Base-by-base conservation (phyloP, 2,797 vertebrate genomes). In the Parotocinclus haroldoi region DNA sequence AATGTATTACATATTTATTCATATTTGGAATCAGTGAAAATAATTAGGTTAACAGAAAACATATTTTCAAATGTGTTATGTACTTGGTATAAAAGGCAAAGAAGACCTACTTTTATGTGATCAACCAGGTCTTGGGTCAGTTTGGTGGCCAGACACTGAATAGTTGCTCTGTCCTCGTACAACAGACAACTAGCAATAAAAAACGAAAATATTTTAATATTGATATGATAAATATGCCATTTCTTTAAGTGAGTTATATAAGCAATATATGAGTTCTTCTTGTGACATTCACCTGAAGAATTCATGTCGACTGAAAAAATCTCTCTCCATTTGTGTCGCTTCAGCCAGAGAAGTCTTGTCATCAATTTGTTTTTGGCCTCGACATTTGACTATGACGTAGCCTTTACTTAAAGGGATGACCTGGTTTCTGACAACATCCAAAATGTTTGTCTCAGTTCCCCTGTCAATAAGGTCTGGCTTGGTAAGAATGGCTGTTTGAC, bases 391-490 rank as follows among this genome's bases (percentile, higher is more conserved):
- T 0, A 93, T 72, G 79, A 88, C 84, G 77, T 92, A 94, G 17
- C 92, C 91, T 68, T 91, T 92, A 68, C 71, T 85, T 48, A 93
- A 84, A 13, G 74, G 81, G 61, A 84, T 75, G 3, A 88, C 68
- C 0, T 70, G 46, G 72, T 93, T 92, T 9, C 4, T 53, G 0
- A 87, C 59, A 18, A 92, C 75, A 0, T 80, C 83, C 0, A 92
- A 0, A 0, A 92, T 13, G 1, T 71, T 17, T 0, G 65, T 58
- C 7, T 93, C 90, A 0, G 89, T 86, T 27, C 91, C 90, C 68
- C 0, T 86, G 73, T 93, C 92, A 27, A 92, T 66, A 49, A 93
- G 81, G 71, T 93, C 91, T 0, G 92, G 92, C 72, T 93, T 93
- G 0, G 91, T 92, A 68, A 93, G 78, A 78, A 93, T 85, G 0